Percentiles rank a stretch among this genome's conserved stretches.
Evolutionary conservation across 2,888 invertebrate genomes (phyloP).

Genomic region (Anoncus sp.): DNA sequence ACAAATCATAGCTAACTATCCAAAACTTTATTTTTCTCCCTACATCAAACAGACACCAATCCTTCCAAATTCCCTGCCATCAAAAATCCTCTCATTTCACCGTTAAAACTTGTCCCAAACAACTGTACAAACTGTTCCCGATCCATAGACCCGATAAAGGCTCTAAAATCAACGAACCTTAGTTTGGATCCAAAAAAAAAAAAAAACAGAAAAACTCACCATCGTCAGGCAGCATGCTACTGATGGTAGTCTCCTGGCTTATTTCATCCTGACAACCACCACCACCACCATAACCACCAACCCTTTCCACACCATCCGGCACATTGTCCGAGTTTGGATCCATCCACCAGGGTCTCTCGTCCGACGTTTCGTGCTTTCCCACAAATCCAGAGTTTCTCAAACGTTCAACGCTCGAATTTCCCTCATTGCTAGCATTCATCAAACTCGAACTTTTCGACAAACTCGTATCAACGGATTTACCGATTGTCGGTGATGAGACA

Average conservation of each 20-base stretch:
- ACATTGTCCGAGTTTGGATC: constrained; percentile 80
- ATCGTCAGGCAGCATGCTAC: constrained; percentile 79
- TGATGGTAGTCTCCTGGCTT: constrained; percentile 81
- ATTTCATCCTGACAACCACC: constrained; percentile 77
- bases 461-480: constrained; percentile 69
- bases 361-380: constrained; percentile 73
- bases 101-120: too few species aligned
- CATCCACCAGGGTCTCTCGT: constrained; percentile 81
- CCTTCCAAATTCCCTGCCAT: too few species aligned
- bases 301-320: constrained; percentile 79
- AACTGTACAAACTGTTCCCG: too few species aligned
- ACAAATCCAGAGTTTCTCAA: constrained; percentile 49
- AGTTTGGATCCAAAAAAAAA: too few species aligned
- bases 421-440: constrained; percentile 72
- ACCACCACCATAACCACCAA: constrained; percentile 68
- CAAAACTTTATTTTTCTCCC: too few species aligned
- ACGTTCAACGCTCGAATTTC: constrained; percentile 32
- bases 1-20: too few species aligned
- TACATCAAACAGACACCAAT: too few species aligned
- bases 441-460: constrained; percentile 71
- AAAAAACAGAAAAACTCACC: constrained; percentile 69
- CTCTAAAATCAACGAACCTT: background rate
- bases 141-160: too few species aligned
- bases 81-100: too few species aligned
- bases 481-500: constrained; percentile 51